These are phyloP conservation scores for Gallinago nigripennis DNA, from an alignment of 2,797 vertebrate species.

Conservation along the genomic window DNA sequence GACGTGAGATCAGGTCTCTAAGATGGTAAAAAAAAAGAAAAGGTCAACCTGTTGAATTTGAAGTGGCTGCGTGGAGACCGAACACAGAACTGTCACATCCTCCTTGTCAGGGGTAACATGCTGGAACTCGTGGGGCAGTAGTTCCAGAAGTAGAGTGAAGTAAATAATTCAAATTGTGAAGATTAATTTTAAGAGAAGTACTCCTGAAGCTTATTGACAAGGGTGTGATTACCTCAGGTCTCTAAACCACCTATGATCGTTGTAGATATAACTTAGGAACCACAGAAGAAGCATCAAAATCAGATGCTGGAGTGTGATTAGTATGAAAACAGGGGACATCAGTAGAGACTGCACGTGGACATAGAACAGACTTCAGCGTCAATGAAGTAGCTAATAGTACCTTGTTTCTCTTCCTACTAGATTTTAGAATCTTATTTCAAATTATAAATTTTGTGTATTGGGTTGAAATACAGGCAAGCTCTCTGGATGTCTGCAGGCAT, in stretches of 20 bases:
- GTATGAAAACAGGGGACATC: not conserved
- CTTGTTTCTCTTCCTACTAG: not conserved
- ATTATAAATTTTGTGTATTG: not conserved
- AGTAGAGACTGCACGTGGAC: accelerated
- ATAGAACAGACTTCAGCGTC: not conserved
- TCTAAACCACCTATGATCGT: not conserved
- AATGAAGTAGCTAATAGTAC: not conserved
- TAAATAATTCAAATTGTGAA: not conserved
- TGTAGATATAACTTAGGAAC: not conserved
- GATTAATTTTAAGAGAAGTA: not conserved
- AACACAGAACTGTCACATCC: not conserved
- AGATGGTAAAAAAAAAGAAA: not conserved
- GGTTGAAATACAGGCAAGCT: not conserved
- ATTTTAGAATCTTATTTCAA: not conserved
- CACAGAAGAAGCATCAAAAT: not conserved
- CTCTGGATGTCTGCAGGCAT: constrained; percentile 1
- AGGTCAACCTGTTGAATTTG: not conserved
- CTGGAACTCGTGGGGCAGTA: not conserved
- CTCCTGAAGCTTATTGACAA: not conserved
- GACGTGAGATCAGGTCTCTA: accelerated
- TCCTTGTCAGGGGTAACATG: not conserved
- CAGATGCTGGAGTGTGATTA: not conserved
- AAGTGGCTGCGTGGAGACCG: not conserved
- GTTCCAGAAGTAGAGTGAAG: not conserved
- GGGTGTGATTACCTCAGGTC: not conserved